These are phyloP conservation scores for Drosophila mimica DNA, from an alignment of 2,888 invertebrate genomes.

Conservation along the genomic window DNA sequence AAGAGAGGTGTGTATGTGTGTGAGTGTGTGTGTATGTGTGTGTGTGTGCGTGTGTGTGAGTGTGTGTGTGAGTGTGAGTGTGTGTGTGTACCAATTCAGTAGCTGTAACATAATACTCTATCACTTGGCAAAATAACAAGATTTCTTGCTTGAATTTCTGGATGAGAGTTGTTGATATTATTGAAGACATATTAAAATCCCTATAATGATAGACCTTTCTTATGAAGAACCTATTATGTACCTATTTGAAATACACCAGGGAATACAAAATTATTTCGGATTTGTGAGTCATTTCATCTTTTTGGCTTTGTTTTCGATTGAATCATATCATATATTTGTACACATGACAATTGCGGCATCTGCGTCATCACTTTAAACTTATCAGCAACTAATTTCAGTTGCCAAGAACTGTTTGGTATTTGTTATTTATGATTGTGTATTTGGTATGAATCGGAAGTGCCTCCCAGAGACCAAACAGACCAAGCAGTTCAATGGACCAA, in stretches of 20 bases:
- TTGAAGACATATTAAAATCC: no score
- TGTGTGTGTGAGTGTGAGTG: no score
- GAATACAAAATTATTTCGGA: background rate
- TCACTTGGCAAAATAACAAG: background rate
- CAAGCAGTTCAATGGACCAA: constrained; percentile 24
- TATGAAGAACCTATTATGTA: no score
- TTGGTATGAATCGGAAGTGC: constrained; percentile 12
- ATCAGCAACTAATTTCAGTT: constrained; percentile 9
- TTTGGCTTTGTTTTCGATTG: background rate
- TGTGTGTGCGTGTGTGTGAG: background rate
- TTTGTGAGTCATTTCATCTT: background rate
- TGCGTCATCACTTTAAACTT: constrained; percentile 6
- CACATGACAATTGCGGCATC: background rate
- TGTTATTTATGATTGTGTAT: background rate
- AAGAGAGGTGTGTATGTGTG: background rate
- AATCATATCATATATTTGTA: background rate
- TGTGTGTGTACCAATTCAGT: background rate
- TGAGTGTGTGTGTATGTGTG: background rate
- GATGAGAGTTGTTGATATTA: background rate
- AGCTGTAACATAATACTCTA: background rate
- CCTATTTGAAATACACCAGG: background rate
- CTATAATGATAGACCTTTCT: background rate
- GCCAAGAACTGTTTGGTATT: constrained; percentile 1
- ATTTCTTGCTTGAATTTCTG: background rate
- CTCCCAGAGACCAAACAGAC: background rate